phyloP scores from a whole-genome alignment of 1,140 invertebrate species.

The Pseudomyrmex gracilis region DNA sequence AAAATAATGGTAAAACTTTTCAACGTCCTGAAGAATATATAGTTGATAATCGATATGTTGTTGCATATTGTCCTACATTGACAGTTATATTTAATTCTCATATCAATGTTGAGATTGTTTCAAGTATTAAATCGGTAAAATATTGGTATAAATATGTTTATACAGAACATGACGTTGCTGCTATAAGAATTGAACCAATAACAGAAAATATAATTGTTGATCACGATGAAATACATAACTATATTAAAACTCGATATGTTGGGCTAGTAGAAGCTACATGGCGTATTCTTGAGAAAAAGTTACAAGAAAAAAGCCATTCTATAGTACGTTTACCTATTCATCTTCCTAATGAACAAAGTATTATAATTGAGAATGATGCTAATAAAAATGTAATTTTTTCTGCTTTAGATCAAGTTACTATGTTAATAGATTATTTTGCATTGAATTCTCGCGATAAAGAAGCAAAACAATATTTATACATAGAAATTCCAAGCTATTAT shows the following conservation, averaged over 20 bases:
- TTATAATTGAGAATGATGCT: not conserved
- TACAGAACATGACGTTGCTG: not conserved
- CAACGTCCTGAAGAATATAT: not conserved
- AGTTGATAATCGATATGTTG: constrained; percentile 4
- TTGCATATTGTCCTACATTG: not conserved
- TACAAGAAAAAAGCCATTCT: too few species aligned
- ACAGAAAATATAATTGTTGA: not conserved
- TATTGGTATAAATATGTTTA: not conserved
- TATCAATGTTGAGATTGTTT: too few species aligned
- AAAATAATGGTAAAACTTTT: not conserved
- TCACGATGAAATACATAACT: constrained; percentile 4
- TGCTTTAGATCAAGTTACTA: constrained; percentile 9
- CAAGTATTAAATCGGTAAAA: too few species aligned
- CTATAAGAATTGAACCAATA: constrained; percentile 4
- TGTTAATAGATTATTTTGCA: constrained; percentile 17
- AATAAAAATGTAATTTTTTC: not conserved
- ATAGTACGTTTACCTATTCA: too few species aligned
- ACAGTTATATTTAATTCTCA: constrained; percentile 1
- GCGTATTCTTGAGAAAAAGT: too few species aligned
- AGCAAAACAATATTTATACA: constrained; percentile 2
- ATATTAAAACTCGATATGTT: too few species aligned
- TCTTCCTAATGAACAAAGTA: not conserved
- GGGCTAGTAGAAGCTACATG: too few species aligned
- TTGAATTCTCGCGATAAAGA: not conserved
- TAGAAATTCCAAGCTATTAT: too few species aligned